Percentiles rank a stretch among this genome's conserved stretches.
Evolutionary conservation across 2,888 invertebrate genomes (phyloP).

Genomic region (Drosophila affinis): DNA sequence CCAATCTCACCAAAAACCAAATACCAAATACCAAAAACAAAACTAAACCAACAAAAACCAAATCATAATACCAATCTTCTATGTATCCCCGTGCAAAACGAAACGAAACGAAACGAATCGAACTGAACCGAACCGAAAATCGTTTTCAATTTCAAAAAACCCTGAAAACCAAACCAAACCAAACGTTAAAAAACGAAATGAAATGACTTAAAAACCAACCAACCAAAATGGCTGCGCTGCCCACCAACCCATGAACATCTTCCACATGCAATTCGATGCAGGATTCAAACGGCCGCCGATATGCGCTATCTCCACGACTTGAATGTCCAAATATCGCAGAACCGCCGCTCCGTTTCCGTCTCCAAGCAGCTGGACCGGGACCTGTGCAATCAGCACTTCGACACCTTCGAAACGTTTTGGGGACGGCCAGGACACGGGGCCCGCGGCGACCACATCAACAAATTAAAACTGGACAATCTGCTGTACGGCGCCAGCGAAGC

Average conservation of each 20-base stretch:
- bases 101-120: slow-evolving; percentile 12
- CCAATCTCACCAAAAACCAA: slow-evolving; percentile 58
- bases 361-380: slow-evolving; percentile 85
- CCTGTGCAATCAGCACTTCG: slow-evolving; percentile 88
- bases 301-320: slow-evolving; percentile 85
- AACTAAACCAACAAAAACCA: slow-evolving; percentile 42
- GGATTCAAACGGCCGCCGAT: slow-evolving; percentile 77
- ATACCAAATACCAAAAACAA: slow-evolving; percentile 51
- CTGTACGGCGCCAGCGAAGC: slow-evolving; percentile 81
- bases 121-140: slow-evolving; percentile 15
- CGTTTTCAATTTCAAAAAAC: slow-evolving; percentile 11
- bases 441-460: slow-evolving; percentile 79
- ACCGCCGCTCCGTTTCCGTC: slow-evolving; percentile 83
- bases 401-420: slow-evolving; percentile 91
- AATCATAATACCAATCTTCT: slow-evolving; percentile 75
- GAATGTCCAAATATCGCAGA: slow-evolving; percentile 85
- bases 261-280: slow-evolving; percentile 34
- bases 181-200: slow-evolving; percentile 17
- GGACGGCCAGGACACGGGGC: slow-evolving; percentile 89
- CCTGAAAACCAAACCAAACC: slow-evolving; percentile 24
- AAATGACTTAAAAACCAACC: slow-evolving; percentile 30
- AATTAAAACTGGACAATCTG: slow-evolving; percentile 84
- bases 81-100: slow-evolving; percentile 68
- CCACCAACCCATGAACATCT: slow-evolving; percentile 33
- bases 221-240: slow-evolving; percentile 43